Conservation (phyloP, 2,113 vertebrate genomes). For the Sapayoa aenigma region DNA sequence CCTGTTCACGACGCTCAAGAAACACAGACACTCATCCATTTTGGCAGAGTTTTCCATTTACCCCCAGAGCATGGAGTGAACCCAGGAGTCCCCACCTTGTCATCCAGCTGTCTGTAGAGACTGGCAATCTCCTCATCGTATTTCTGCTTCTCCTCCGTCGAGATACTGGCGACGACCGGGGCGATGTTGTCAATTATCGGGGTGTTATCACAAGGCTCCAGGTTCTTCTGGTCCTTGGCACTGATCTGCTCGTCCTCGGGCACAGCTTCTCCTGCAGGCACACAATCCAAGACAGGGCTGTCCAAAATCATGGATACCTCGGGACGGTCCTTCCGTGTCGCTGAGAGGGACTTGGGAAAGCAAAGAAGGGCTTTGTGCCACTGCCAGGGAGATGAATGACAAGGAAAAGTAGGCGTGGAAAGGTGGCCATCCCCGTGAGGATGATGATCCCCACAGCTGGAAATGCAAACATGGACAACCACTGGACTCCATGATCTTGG, state of each 20-base stretch:
- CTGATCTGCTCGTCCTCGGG: constrained; percentile 88
- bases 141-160: constrained; percentile 78
- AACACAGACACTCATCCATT: accelerated
- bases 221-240: constrained; percentile 84
- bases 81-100: constrained; percentile 78
- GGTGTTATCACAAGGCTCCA: constrained; percentile 84
- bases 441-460: not conserved
- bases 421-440: accelerated
- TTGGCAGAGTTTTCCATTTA: not conserved
- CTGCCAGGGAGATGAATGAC: accelerated
- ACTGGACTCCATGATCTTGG: accelerated
- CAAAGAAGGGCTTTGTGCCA: not conserved
- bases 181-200: constrained; percentile 81
- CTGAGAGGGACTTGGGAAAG: not conserved
- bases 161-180: constrained; percentile 68
- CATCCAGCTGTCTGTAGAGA: constrained; percentile 90
- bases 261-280: constrained; percentile 82
- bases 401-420: not conserved
- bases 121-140: constrained; percentile 85
- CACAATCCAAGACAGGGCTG: not conserved
- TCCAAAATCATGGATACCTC: not conserved
- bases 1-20: accelerated
- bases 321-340: not conserved
- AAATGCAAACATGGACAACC: not conserved
- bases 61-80: not conserved